Percentiles rank a stretch among this genome's conserved stretches.
Conservation (phyloP, 2,113 vertebrate species). For the Zootoca vivipara region DNA sequence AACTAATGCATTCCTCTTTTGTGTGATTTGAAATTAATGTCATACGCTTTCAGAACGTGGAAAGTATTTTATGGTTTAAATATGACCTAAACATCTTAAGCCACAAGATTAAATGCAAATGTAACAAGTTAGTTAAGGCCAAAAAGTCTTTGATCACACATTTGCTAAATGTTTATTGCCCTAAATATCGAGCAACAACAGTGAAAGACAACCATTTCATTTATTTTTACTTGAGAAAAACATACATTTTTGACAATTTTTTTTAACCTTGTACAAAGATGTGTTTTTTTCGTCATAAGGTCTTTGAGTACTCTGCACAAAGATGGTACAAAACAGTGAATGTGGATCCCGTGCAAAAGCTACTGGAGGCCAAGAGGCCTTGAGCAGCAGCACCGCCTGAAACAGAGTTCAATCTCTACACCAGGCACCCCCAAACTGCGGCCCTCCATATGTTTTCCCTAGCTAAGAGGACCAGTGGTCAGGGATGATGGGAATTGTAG, state of each 20-base stretch:
- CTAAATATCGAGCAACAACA: constrained; percentile 3
- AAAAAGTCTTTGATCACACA: constrained; percentile 6
- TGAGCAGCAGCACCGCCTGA: neutral
- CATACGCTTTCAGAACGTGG: constrained; percentile 40
- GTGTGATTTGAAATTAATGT: constrained; percentile 39
- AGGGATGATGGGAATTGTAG: too few species aligned
- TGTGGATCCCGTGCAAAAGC: neutral
- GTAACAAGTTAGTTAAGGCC: constrained; percentile 11
- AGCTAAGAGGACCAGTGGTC: too few species aligned
- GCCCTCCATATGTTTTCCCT: too few species aligned
- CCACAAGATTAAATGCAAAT: constrained; percentile 35
- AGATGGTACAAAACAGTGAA: neutral
- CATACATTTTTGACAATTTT: neutral
- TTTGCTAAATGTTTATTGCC: constrained; percentile 24
- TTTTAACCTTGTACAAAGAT: neutral
- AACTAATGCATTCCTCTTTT: constrained; percentile 33
- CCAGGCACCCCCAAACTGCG: too few species aligned
- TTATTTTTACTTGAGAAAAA: neutral
- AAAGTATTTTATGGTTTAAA: constrained; percentile 43
- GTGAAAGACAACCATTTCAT: neutral
- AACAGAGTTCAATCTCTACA: neutral
- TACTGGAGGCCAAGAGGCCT: neutral
- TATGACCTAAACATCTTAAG: constrained; percentile 27
- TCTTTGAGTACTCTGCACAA: neutral
- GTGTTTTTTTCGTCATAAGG: neutral